These are phyloP conservation scores for Penaeus vannamei DNA, from an alignment of 1,140 invertebrate genomes.

Conservation along the genomic window DNA sequence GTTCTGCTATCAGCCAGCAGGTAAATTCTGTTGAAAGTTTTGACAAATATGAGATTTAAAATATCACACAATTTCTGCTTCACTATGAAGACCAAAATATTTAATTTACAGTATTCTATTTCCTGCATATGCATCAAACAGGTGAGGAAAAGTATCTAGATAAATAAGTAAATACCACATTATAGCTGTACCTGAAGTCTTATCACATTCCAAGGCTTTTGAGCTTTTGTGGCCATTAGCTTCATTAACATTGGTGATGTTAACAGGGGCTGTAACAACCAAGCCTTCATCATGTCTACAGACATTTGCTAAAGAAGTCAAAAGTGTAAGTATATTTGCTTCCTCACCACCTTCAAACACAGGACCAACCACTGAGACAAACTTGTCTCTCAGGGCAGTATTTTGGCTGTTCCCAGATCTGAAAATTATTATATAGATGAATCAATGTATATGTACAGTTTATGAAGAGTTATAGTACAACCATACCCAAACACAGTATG, in stretches of 20 bases:
- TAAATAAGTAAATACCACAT: not conserved
- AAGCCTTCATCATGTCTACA: conserved; percentile 44
- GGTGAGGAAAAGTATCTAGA: not conserved
- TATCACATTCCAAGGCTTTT: conserved; percentile 9
- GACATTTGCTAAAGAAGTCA: conserved; percentile 50
- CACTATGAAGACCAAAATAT: too few species aligned
- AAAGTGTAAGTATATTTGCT: conserved; percentile 48
- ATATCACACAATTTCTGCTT: too few species aligned
- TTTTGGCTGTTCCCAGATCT: conserved; percentile 43
- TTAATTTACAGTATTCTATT: too few species aligned
- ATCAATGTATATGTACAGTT: not conserved
- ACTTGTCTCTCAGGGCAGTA: conserved; percentile 39
- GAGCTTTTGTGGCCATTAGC: not conserved
- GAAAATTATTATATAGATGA: not conserved
- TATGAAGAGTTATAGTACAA: not conserved
- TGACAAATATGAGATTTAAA: too few species aligned
- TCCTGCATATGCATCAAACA: too few species aligned
- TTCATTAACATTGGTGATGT: not conserved
- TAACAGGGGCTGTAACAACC: conserved; percentile 17
- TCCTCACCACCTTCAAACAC: conserved; percentile 52
- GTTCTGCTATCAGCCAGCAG: conserved; percentile 50
- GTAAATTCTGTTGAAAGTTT: conserved; percentile 48
- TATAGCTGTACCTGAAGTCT: conserved; percentile 41
- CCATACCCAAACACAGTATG: not conserved
- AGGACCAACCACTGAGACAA: conserved; percentile 48